phyloP scores from a whole-genome alignment of 2,113 vertebrate species.

The Heterochromis multidens region DNA sequence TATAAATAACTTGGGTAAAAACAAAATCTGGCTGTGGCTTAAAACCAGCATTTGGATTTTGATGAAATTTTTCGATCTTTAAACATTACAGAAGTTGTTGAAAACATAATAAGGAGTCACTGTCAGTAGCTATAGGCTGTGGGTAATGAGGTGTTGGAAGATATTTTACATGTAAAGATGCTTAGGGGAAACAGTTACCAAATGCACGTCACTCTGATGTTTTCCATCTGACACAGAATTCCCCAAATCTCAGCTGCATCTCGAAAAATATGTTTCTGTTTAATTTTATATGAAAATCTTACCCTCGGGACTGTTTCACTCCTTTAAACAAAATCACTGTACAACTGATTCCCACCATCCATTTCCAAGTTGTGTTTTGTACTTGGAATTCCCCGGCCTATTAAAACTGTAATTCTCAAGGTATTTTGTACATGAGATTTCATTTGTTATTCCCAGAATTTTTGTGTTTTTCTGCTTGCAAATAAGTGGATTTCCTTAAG shows the following conservation, averaged over 20 bases:
- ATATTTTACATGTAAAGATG: background rate
- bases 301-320: constrained; percentile 30
- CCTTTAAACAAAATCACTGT: constrained; percentile 24
- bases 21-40: background rate
- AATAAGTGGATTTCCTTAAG: background rate
- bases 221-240: constrained; percentile 15
- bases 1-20: background rate
- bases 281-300: constrained; percentile 35
- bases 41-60: background rate
- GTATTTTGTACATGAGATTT: constrained; percentile 1
- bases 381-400: constrained; percentile 8
- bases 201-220: background rate
- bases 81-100: background rate
- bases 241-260: background rate
- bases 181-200: background rate
- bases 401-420: background rate
- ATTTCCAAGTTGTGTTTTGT: background rate
- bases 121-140: background rate
- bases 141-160: background rate
- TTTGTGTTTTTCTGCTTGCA: background rate
- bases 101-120: background rate
- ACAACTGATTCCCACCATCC: constrained; percentile 52
- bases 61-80: background rate
- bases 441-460: background rate
- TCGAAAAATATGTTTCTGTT: constrained; percentile 41